These are phyloP conservation scores for Cyphomyrus plagiostoma DNA, from an alignment of 2,113 vertebrate species.

Conservation along the genomic window DNA sequence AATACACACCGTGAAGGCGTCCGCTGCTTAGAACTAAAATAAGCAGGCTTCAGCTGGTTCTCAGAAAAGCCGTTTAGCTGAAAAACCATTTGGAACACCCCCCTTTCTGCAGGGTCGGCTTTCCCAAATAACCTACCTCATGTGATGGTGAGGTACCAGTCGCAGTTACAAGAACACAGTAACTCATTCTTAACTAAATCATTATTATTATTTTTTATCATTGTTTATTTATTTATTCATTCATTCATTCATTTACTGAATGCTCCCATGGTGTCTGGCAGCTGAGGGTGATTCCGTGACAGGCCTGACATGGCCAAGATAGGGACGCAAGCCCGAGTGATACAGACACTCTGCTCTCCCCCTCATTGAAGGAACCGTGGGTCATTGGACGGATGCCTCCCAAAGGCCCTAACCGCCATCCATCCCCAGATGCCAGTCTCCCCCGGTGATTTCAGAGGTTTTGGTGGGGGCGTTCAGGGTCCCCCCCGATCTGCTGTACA, in stretches of 20 bases:
- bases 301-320: neutral
- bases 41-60: neutral
- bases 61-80: neutral
- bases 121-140: neutral
- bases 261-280: neutral
- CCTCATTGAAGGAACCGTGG: neutral
- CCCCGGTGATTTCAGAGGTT: conserved; percentile 11
- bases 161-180: neutral
- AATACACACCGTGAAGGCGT: neutral
- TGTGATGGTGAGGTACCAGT: neutral
- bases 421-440: neutral
- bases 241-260: neutral
- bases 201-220: neutral
- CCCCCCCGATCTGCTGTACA: neutral
- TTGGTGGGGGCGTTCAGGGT: conserved; percentile 10
- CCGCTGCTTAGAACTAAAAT: neutral
- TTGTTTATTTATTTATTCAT: too few species aligned
- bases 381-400: neutral
- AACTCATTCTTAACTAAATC: neutral
- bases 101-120: neutral
- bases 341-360: neutral
- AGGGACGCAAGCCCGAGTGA: neutral
- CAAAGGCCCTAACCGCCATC: neutral
- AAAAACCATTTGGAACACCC: neutral
- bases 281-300: neutral